These are phyloP conservation scores for Pelodytes ibericus DNA, from an alignment of 2,797 vertebrate genomes.

Conservation along the genomic window DNA sequence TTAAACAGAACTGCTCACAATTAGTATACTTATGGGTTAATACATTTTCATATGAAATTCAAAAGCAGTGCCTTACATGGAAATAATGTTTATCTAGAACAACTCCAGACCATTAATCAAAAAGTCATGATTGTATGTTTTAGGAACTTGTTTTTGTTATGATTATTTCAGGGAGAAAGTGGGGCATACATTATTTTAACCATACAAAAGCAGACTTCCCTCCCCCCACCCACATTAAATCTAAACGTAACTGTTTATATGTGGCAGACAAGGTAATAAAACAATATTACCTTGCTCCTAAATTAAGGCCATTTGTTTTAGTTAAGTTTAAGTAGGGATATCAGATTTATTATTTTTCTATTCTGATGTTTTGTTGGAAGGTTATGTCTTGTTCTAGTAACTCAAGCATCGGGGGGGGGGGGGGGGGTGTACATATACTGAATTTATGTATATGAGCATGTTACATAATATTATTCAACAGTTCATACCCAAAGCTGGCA, in stretches of 20 bases:
- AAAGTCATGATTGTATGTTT: slow-evolving; percentile 7
- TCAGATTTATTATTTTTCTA: too few species aligned
- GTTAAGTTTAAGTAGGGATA: too few species aligned
- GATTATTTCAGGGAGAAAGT: slow-evolving; percentile 1
- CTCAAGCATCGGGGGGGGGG: too few species aligned
- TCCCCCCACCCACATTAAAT: not conserved
- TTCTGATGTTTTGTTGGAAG: too few species aligned
- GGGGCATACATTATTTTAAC: not conserved
- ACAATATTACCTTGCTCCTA: slow-evolving; percentile 3
- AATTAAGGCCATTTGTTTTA: not conserved
- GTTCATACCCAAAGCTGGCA: too few species aligned
- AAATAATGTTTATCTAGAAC: not conserved
- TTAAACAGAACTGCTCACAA: too few species aligned
- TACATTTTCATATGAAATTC: not conserved
- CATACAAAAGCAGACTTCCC: not conserved
- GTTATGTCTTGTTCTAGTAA: too few species aligned
- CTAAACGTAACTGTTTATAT: not conserved
- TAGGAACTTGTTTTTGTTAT: not conserved
- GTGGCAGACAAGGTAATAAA: slow-evolving; percentile 26
- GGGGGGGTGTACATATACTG: too few species aligned
- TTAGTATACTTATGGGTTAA: too few species aligned
- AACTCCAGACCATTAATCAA: slow-evolving; percentile 13
- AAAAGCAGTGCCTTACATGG: slow-evolving; percentile 19
- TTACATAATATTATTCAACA: too few species aligned
- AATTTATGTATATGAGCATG: too few species aligned